These are phyloP conservation scores for Drosophila orena DNA, from an alignment of 1,140 invertebrate species.

Conservation along the genomic window DNA sequence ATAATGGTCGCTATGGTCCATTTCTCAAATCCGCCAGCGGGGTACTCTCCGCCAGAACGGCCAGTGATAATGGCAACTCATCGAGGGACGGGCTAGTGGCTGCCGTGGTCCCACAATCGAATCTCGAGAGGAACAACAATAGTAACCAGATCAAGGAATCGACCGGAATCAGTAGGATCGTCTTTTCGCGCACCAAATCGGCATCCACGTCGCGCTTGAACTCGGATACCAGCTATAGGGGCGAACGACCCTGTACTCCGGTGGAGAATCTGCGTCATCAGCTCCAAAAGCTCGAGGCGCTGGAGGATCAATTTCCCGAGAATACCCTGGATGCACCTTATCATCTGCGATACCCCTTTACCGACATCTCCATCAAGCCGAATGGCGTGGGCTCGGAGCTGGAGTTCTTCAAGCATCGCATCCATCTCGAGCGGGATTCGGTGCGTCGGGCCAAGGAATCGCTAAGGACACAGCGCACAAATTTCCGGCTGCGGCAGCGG, in stretches of 20 bases:
- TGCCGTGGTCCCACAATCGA: constrained; percentile 12
- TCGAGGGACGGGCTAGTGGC: constrained; percentile 50
- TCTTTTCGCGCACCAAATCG: constrained; percentile 88
- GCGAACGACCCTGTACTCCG: constrained; percentile 87
- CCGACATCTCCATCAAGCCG: constrained; percentile 86
- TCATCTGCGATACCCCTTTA: constrained; percentile 90
- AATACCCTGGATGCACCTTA: constrained; percentile 89
- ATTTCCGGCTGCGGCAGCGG: constrained; percentile 72
- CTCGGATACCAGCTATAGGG: constrained; percentile 72
- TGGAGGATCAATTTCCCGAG: constrained; percentile 91
- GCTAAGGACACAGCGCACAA: constrained; percentile 85
- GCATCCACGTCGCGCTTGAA: constrained; percentile 87
- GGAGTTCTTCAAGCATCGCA: constrained; percentile 92
- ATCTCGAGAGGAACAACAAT: constrained; percentile 74
- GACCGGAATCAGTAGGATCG: constrained; percentile 85
- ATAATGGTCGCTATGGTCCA: constrained; percentile 61
- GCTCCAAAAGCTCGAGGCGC: constrained; percentile 90
- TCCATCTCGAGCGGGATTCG: constrained; percentile 91
- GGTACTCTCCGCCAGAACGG: constrained; percentile 3
- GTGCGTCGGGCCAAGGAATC: constrained; percentile 90
- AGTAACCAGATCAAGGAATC: constrained; percentile 38
- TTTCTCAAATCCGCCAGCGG: constrained; percentile 20
- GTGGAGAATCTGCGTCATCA: constrained; percentile 91
- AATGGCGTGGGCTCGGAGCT: constrained; percentile 86
- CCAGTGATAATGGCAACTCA: constrained; percentile 80